Evolutionary conservation across 1,140 invertebrate species (phyloP).

Genomic region (Drosophila miranda): DNA sequence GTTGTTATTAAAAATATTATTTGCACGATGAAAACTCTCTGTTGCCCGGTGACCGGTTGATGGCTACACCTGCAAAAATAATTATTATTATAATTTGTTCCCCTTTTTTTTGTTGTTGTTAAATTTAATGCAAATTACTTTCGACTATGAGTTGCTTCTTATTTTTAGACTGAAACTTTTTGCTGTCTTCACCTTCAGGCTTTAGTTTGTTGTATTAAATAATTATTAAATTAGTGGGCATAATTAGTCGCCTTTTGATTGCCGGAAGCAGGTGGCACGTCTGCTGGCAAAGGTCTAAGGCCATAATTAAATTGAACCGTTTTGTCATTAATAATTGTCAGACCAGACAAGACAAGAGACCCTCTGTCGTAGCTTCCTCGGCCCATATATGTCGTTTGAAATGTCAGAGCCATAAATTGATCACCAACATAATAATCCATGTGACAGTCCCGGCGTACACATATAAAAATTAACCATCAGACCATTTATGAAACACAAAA

Average conservation of each 20-base stretch:
- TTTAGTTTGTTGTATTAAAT: slow-evolving; percentile 48
- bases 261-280: slow-evolving; percentile 57
- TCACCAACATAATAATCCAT: slow-evolving; percentile 73
- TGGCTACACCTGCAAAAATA: slow-evolving; percentile 30
- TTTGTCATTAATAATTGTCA: slow-evolving; percentile 75
- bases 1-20: slow-evolving; percentile 64
- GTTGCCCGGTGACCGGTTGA: slow-evolving; percentile 49
- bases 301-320: slow-evolving; percentile 75
- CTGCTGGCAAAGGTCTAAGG: slow-evolving; percentile 29
- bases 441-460: slow-evolving; percentile 59
- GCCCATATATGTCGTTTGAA: slow-evolving; percentile 69
- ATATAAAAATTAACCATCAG: slow-evolving; percentile 72
- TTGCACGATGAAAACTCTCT: slow-evolving; percentile 50
- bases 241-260: slow-evolving; percentile 63
- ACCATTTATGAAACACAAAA: slow-evolving; percentile 75
- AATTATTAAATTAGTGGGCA: slow-evolving; percentile 43
- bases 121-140: slow-evolving; percentile 60
- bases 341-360: slow-evolving; percentile 17
- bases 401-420: slow-evolving; percentile 70
- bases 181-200: slow-evolving; percentile 49
- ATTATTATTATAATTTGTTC: background rate
- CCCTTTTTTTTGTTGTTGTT: background rate
- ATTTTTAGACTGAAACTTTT: background rate
- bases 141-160: slow-evolving; percentile 9
- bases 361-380: slow-evolving; percentile 40